Evolutionary conservation across 1,140 invertebrate species (phyloP).

Genomic region (Drosophila serrata): DNA sequence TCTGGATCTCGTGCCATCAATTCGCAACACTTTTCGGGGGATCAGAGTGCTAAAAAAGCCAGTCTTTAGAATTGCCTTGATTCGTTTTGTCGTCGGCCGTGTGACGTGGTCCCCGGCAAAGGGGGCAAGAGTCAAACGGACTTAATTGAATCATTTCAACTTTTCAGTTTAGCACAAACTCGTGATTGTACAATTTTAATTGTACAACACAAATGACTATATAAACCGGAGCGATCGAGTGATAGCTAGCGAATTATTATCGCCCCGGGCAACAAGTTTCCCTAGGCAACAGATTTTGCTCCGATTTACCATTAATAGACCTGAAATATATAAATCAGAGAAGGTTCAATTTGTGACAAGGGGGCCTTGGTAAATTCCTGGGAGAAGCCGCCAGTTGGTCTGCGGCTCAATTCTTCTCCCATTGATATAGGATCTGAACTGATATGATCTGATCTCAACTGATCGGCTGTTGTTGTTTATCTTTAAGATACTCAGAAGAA

Average conservation of each 20-base stretch:
- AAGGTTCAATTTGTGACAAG: not conserved
- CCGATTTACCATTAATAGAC: not conserved
- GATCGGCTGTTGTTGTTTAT: constrained; percentile 31
- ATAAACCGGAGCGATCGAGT: constrained; percentile 6
- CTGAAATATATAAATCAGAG: not conserved
- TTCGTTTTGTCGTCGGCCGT: constrained; percentile 1
- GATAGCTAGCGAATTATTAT: constrained; percentile 18
- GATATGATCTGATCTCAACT: constrained; percentile 7
- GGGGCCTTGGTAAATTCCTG: not conserved
- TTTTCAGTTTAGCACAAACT: constrained; percentile 22
- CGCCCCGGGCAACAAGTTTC: constrained; percentile 11
- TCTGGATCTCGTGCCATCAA: constrained; percentile 34
- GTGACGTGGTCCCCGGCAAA: constrained; percentile 6
- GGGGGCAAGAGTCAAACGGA: constrained; percentile 26
- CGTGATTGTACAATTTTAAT: constrained; percentile 35
- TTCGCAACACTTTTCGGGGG: constrained; percentile 16
- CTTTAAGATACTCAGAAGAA: constrained; percentile 37
- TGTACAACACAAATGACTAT: constrained; percentile 21
- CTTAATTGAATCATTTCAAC: constrained; percentile 38
- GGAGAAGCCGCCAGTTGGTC: constrained; percentile 24
- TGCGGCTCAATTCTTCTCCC: not conserved
- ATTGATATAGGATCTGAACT: constrained; percentile 25
- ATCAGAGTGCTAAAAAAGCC: constrained; percentile 40
- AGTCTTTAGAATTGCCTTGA: constrained; percentile 14
- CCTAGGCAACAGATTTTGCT: constrained; percentile 26